Evolutionary conservation across 2,888 invertebrate genomes (phyloP).

Genomic region (Drosophila paramelanica): DNA sequence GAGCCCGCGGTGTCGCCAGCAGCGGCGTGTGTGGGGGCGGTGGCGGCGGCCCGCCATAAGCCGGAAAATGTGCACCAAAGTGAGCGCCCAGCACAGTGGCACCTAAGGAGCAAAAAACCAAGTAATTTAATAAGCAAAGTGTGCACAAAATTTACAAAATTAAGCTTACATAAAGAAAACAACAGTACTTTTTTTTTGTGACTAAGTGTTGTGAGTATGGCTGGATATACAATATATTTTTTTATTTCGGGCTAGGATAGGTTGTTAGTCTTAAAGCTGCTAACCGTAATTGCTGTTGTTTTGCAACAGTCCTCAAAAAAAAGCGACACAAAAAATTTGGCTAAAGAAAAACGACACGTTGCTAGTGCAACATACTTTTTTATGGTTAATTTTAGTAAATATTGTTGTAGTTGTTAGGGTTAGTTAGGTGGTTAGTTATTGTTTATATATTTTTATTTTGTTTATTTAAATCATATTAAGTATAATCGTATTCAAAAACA

Average conservation of each 20-base stretch:
- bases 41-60: slow-evolving; percentile 86
- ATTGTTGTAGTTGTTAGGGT: slow-evolving; percentile 41
- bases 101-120: slow-evolving; percentile 84
- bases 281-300: slow-evolving; percentile 20
- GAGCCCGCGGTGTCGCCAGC: slow-evolving; percentile 83
- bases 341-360: slow-evolving; percentile 6
- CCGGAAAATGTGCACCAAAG: slow-evolving; percentile 82
- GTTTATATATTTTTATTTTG: neutral
- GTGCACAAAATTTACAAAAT: neutral
- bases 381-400: slow-evolving; percentile 12
- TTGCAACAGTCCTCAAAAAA: slow-evolving; percentile 7
- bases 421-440: slow-evolving; percentile 46
- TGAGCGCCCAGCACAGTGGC: slow-evolving; percentile 87
- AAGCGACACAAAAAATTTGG: slow-evolving; percentile 36
- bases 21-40: slow-evolving; percentile 71
- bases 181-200: slow-evolving; percentile 9
- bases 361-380: slow-evolving; percentile 16
- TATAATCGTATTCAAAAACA: slow-evolving; percentile 82
- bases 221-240: slow-evolving; percentile 27
- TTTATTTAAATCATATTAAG: slow-evolving; percentile 21
- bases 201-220: slow-evolving; percentile 74
- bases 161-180: slow-evolving; percentile 5
- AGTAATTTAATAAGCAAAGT: neutral
- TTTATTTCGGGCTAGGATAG: slow-evolving; percentile 5
- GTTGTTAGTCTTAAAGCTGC: slow-evolving; percentile 44